Base-by-base conservation (phyloP, 1,140 invertebrate species). In the Mercenaria mercenaria region DNA sequence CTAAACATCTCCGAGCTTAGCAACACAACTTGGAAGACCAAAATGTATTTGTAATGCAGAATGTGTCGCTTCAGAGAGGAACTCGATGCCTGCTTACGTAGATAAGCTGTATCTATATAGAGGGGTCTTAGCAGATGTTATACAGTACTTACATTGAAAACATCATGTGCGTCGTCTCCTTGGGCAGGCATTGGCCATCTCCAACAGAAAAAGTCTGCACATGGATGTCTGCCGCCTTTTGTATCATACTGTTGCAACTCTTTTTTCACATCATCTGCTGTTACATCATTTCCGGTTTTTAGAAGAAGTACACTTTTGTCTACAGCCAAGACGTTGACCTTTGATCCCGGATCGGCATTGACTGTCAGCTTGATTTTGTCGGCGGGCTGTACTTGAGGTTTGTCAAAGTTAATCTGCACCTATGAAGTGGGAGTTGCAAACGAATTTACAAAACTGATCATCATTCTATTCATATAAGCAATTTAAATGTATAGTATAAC, bases 281-380 rank as follows among this genome's bases (percentile, higher is more conserved):
- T 96, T 77, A 97, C 96, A 91, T 97, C 97, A 94, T 97, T 97
- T 64, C 97, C 97, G 72, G 95, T 94, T 92, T 97, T 97, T 2
- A 99, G 95, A 0, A 98, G 93, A 2, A 98, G 93, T 0, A 98
- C 97, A 96, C 98, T 98, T 94, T 99, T 98, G 96, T 99, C 98
- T 32, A 99, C 97, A 1, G 98, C 98, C 92, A 98, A 96, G 23
- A 99, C 94, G 72, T 98, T 98, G 87, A 99, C 97, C 93, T 97
- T 98, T 8, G 98, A 98, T 94, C 98, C 98, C 10, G 98, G 98
- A 93, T 97, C 98, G 0, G 98, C 97, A 52, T 97, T 97, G 13
- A 99, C 97, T 0, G 96, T 96, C 0, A 99, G 96, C 91, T 98
- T 97, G 4, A 98, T 97, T 50, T 97, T 96, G 47, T 97, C 96